Evolutionary conservation across 2,888 invertebrate genomes (phyloP).

Genomic region (Aphrophora alni): DNA sequence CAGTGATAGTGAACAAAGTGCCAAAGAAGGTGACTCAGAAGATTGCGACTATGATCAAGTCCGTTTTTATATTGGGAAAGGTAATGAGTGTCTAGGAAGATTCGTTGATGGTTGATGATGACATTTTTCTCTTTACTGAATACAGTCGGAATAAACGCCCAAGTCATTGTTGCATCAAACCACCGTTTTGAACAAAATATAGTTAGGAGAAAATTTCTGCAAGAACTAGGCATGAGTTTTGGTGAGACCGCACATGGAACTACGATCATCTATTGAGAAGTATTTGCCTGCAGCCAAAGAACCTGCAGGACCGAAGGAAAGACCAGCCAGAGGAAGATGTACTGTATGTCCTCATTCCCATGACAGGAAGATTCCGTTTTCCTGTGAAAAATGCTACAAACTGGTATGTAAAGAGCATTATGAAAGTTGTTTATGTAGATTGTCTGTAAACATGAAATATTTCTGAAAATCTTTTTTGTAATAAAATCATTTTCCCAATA

Average conservation of each 20-base stretch:
- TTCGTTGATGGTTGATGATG: too few relatives aligned
- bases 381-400: conserved; percentile 14
- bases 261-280: not conserved
- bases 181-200: not conserved
- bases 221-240: not conserved
- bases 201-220: not conserved
- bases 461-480: too few relatives aligned
- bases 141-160: not conserved
- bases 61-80: not conserved
- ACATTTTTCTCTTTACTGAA: not conserved
- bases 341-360: not conserved
- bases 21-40: not conserved
- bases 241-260: not conserved
- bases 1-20: conserved; percentile 11
- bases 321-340: conserved; percentile 2
- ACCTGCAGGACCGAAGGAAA: not conserved
- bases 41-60: not conserved
- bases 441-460: too few relatives aligned
- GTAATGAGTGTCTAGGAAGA: too few relatives aligned
- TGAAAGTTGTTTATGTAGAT: too few relatives aligned
- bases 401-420: conserved; percentile 14
- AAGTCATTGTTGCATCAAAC: conserved; percentile 1
- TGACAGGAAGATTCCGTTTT: not conserved
- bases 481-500: too few relatives aligned
- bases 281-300: conserved; percentile 2